Base-by-base conservation (phyloP, 2,113 vertebrate genomes). In the Phaethornis superciliosus region DNA sequence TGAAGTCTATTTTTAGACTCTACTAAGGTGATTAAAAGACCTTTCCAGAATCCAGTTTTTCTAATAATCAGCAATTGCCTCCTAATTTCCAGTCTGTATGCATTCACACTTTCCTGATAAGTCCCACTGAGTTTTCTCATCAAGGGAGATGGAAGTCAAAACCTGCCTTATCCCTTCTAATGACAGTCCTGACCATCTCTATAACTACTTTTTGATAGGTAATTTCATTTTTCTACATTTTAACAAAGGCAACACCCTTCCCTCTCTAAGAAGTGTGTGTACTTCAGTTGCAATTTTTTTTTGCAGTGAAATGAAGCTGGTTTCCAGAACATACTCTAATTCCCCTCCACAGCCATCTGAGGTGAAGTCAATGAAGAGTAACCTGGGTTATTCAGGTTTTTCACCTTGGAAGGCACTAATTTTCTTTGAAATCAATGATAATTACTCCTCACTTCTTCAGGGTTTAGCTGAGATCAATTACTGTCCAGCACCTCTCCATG, bases 351-450 rank as follows among this genome's bases (percentile, higher is more conserved):
- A 26, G 32, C 28, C n/a, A 64, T 10, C 28, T 65, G 54, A 20
- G 22, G 54, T 75, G 26, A 87, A 92, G 58, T 71, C 74, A 92
- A 12, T 40, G 49, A 76, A 71, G 27, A 59, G n/a, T 16, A 81
- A 46, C 22, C 7, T 54, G 10, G 22, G 40, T 78, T 89, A 74
- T 56, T 3, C 0, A 21, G 26, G 19, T 54, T 93, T 88, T 90
- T 75, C 44, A 42, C 32, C 75, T 81, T 93, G 64, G 40, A 92
- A 33, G 35, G 9, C 62, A 56, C 32, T 75, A 26, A 49, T 79
- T 96, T 94, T 49, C 81, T 85, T 60, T 76, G 49, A 76, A 95
- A 81, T 76, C 42, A 65, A 20, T 84, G 33, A 30, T 80, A 35
- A 80, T 87, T 94, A 35, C 4, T 15, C 35, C 24, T 85, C 32